phyloP scores from a whole-genome alignment of 2,113 vertebrate species.

The Daboia siamensis region DNA sequence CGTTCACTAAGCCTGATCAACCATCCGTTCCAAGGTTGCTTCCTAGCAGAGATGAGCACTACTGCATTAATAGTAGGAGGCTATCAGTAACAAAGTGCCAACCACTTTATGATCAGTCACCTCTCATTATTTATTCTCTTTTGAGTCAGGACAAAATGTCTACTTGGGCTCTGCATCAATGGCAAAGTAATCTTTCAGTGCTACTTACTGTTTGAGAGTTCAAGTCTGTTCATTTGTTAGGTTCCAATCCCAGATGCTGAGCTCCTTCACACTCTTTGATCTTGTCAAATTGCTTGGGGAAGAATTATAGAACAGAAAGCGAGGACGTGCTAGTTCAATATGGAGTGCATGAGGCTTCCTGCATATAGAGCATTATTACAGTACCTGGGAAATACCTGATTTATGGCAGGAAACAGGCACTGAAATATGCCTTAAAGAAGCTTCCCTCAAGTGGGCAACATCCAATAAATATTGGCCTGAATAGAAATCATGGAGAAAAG shows the following conservation, averaged over 20 bases:
- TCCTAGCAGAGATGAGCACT: neutral
- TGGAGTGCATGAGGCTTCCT: neutral
- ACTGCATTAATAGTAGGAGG: constrained; percentile 30
- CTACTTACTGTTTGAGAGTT: constrained; percentile 40
- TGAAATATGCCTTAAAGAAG: neutral
- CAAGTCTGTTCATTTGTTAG: constrained; percentile 37
- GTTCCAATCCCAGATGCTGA: constrained; percentile 3
- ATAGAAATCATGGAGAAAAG: neutral
- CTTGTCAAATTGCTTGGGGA: constrained; percentile 31
- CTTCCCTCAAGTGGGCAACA: neutral
- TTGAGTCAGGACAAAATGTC: constrained; percentile 17
- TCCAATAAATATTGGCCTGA: neutral
- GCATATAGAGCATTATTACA: neutral
- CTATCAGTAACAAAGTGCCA: constrained; percentile 3
- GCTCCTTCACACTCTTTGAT: constrained; percentile 27
- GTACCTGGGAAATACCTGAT: neutral
- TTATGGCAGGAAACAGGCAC: neutral
- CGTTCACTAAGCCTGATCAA: neutral
- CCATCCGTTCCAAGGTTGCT: constrained; percentile 15
- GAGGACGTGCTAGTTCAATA: neutral
- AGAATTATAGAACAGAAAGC: constrained; percentile 1
- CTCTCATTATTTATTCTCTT: constrained; percentile 35
- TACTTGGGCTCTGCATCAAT: constrained; percentile 33
- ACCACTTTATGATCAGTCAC: constrained; percentile 8
- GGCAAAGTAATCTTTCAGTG: constrained; percentile 46